Base-by-base conservation (phyloP, 1,140 invertebrate genomes). In the Adoxophyes honmai region DNA sequence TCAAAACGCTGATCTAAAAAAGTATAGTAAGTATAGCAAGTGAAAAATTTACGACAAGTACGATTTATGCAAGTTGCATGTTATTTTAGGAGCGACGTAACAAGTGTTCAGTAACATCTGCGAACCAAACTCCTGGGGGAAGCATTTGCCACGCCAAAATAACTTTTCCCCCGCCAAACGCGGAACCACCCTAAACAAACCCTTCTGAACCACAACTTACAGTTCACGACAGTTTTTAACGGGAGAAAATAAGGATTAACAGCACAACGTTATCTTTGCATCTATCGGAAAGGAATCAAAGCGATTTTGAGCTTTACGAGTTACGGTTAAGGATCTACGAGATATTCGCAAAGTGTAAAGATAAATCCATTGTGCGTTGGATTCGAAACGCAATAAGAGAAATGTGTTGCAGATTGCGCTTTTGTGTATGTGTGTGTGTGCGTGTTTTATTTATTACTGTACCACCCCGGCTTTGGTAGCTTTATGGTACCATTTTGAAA, bases 21-120 rank as follows among this genome's bases (percentile, higher is more conserved):
- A 28, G n/a, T n/a, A n/a, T n/a, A n/a, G n/a, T 28, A 28, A 2
- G 6, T 6, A 3, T 28, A 21, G 42, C 18, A 38, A 13, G 10
- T 11, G 11, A 48, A 48, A 48, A 16, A 16, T 48, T 48, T 48
- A 48, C 42, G 42, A 21, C 21, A 33, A 16, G 7, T 35, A 55
- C 56, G 55, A 61, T 55, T 55, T 63, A 42, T 55, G 28, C 34
- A 62, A 48, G 42, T 48, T 48, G 42, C 42, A 48, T 48, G 60
- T 64, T 66, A 66, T 66, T 63, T 67, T 63, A 57, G 54, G 64
- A 21, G 56, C 21, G 36, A 11, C 13, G 54, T 59, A 52, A 64
- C 64, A 70, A 70, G 67, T 70, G 67, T 61, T 62, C 51, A 9
- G 21, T 51, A 52, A 68, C 61, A 66, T 70, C 64, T 70, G 63